Percentiles rank a stretch among this genome's conserved stretches.
Evolutionary conservation across 2,113 vertebrate species (phyloP).

Genomic region (Pterophyllum scalare): DNA sequence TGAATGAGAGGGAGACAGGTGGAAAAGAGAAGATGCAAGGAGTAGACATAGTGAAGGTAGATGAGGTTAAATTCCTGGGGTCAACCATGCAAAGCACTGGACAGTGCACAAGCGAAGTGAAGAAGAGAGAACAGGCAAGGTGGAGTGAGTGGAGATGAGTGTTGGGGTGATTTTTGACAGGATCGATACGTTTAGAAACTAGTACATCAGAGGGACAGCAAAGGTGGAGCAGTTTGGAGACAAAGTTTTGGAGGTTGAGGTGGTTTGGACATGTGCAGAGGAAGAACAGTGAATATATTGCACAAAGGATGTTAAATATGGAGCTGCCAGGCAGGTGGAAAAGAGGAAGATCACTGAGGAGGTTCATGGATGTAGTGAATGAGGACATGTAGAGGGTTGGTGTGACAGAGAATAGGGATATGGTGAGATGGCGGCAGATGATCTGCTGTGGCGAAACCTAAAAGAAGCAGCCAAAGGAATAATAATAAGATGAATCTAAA

Average conservation of each 20-base stretch:
- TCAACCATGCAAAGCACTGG: neutral
- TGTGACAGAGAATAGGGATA: neutral
- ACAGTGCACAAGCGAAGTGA: neutral
- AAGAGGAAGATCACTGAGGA: neutral
- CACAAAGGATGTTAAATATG: neutral
- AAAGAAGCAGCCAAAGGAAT: neutral
- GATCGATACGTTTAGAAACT: neutral
- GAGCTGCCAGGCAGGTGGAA: neutral
- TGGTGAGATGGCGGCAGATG: neutral
- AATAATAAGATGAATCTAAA: neutral
- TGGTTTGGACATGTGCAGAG: neutral
- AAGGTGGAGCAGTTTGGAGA: neutral
- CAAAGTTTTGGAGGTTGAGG: neutral
- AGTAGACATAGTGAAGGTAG: neutral
- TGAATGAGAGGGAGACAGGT: neutral
- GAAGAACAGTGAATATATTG: neutral
- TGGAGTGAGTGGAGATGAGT: neutral
- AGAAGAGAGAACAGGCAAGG: neutral
- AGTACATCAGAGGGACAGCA: neutral
- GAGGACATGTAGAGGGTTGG: neutral
- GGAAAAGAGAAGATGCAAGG: neutral
- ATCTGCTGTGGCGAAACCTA: rapidly evolving
- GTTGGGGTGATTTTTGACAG: neutral
- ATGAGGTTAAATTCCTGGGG: neutral
- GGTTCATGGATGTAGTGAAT: neutral